Evolutionary conservation across 1,140 invertebrate genomes (phyloP).

Genomic region (Scaptomyza graminum): DNA sequence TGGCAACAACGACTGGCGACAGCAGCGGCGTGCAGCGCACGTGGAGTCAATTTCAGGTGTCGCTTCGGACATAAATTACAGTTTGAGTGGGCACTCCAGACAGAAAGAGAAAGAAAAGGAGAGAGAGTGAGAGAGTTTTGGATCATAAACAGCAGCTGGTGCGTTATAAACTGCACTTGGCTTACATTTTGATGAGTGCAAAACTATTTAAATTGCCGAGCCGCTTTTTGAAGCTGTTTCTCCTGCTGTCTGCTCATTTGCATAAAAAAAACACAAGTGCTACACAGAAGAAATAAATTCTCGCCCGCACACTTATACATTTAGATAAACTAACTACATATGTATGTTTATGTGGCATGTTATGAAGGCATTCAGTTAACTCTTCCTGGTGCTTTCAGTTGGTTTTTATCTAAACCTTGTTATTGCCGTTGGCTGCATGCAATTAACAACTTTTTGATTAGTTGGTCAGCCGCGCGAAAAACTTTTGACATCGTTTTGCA

Average conservation of each 20-base stretch:
- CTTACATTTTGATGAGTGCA: slow-evolving; percentile 38
- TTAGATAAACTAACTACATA: neutral
- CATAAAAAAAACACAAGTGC: slow-evolving; percentile 24
- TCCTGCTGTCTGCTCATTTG: slow-evolving; percentile 34
- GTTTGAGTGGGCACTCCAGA: slow-evolving; percentile 59
- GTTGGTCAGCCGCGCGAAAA: slow-evolving; percentile 69
- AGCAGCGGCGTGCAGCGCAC: slow-evolving; percentile 30
- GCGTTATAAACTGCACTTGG: slow-evolving; percentile 68
- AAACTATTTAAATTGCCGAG: slow-evolving; percentile 55
- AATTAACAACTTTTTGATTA: slow-evolving; percentile 77
- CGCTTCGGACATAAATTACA: slow-evolving; percentile 71
- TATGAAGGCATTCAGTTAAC: neutral
- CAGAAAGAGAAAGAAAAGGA: neutral
- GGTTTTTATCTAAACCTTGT: slow-evolving; percentile 1
- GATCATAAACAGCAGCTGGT: slow-evolving; percentile 48
- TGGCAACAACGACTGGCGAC: neutral
- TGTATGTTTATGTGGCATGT: no score
- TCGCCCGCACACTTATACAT: neutral
- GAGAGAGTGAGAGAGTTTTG: neutral
- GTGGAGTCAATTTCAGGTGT: slow-evolving; percentile 76
- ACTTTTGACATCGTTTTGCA: slow-evolving; percentile 72
- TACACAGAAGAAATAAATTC: neutral
- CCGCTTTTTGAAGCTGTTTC: slow-evolving; percentile 5
- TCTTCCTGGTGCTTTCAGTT: no score
- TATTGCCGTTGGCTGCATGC: slow-evolving; percentile 66